phyloP scores from a whole-genome alignment of 2,888 invertebrate genomes.

The Mythimna lalbum region DNA sequence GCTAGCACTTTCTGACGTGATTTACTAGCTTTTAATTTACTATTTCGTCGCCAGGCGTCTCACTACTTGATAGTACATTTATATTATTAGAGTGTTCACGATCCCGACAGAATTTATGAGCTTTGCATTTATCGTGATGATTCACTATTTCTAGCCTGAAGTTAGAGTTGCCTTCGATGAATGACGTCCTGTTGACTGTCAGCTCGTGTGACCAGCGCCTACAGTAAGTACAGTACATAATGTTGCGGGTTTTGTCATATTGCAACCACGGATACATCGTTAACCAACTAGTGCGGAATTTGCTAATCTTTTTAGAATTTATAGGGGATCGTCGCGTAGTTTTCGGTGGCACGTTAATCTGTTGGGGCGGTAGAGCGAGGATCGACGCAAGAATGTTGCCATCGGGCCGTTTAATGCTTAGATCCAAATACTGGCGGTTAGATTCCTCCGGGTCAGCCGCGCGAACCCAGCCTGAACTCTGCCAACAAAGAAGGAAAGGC shows the following conservation, averaged over 20 bases:
- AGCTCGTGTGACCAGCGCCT: constrained; percentile 92
- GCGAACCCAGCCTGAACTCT: constrained; percentile 79
- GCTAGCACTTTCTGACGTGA: constrained; percentile 15
- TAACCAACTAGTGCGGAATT: constrained; percentile 93
- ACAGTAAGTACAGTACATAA: constrained; percentile 94
- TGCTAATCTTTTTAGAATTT: constrained; percentile 90
- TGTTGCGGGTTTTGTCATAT: constrained; percentile 92
- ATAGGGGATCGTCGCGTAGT: constrained; percentile 61
- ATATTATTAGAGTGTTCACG: constrained; percentile 77
- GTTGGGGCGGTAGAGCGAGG: constrained; percentile 77
- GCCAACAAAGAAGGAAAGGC: constrained; percentile 94
- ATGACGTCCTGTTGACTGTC: constrained; percentile 94
- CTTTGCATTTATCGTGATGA: constrained; percentile 95
- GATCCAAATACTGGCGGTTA: constrained; percentile 71
- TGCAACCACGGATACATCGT: constrained; percentile 93
- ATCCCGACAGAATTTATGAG: constrained; percentile 92
- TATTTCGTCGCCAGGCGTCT: constrained; percentile 33
- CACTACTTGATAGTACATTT: constrained; percentile 45
- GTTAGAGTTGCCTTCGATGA: constrained; percentile 94
- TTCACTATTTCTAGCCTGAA: constrained; percentile 95
- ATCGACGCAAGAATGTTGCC: constrained; percentile 72
- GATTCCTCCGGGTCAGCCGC: constrained; percentile 61
- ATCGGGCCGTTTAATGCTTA: constrained; percentile 66
- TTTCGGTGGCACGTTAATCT: constrained; percentile 71
- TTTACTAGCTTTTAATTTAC: constrained; percentile 40